These are phyloP conservation scores for Exephanes ischioxanthus DNA, from an alignment of 2,888 invertebrate species.

Conservation along the genomic window DNA sequence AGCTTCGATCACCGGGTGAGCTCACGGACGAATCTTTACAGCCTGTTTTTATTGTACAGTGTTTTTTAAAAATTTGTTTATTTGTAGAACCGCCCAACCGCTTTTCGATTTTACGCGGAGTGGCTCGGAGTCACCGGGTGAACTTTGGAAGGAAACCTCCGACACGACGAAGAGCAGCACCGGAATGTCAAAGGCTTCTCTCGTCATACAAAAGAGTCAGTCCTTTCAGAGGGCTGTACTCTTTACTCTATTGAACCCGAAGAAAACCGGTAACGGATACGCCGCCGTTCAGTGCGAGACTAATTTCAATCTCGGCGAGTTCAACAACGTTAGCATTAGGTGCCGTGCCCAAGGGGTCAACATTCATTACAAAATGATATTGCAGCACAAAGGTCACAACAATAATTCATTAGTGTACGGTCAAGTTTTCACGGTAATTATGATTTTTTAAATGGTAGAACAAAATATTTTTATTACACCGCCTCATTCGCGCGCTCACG, in stretches of 20 bases:
- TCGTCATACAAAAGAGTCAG: conserved; percentile 83
- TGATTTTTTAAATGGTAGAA: not conserved
- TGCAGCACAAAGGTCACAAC: conserved; percentile 82
- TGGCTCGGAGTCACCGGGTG: conserved; percentile 71
- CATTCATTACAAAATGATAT: conserved; percentile 83
- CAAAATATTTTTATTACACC: conserved; percentile 9
- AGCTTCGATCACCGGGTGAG: conserved; percentile 64
- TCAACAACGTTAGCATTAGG: conserved; percentile 78
- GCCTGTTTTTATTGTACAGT: not conserved
- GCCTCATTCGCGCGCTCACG: not conserved
- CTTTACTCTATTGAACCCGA: conserved; percentile 85
- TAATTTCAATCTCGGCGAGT: conserved; percentile 79
- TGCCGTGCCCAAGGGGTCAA: conserved; percentile 83
- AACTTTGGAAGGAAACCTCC: conserved; percentile 84
- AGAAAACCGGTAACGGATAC: conserved; percentile 84
- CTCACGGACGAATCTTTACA: not conserved
- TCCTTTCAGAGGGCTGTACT: conserved; percentile 83
- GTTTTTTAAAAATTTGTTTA: not conserved
- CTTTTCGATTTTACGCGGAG: conserved; percentile 76
- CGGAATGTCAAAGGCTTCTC: conserved; percentile 84
- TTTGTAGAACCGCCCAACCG: conserved; percentile 67
- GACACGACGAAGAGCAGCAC: conserved; percentile 82
- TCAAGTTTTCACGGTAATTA: conserved; percentile 81
- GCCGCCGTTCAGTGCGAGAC: conserved; percentile 82
- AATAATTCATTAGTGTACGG: conserved; percentile 82